A percentile compares a stretch with the other conserved stretches of the same genome.
Evolutionary conservation across 1,140 invertebrate species (phyloP).

Genomic region (Monomorium pharaonis): DNA sequence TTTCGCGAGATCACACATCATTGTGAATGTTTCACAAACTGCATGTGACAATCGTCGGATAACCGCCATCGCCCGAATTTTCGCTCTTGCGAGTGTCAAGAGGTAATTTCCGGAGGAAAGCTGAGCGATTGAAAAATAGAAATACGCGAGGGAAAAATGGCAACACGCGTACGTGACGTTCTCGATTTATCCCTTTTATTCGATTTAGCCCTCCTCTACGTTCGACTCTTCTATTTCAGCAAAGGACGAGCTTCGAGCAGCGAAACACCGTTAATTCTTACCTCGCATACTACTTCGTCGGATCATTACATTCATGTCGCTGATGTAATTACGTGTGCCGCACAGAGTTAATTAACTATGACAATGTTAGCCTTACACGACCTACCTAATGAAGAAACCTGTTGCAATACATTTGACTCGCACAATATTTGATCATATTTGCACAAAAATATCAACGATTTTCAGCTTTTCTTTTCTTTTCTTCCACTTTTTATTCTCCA

Average conservation of each 20-base stretch:
- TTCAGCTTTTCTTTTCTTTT: not conserved
- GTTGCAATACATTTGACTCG: not conserved
- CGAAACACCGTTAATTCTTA: not conserved
- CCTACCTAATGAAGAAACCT: not conserved
- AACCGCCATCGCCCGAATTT: not conserved
- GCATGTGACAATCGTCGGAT: not conserved
- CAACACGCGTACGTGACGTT: not conserved
- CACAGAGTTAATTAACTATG: not conserved
- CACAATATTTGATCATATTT: not conserved
- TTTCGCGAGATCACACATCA: conserved; percentile 10
- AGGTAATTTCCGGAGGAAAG: not conserved
- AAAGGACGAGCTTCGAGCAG: not conserved
- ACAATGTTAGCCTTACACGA: not conserved
- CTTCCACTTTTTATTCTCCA: not conserved
- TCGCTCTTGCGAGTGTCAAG: not conserved
- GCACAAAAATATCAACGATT: not conserved
- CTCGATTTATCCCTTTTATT: not conserved
- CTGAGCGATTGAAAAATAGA: not conserved
- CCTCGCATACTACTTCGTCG: not conserved
- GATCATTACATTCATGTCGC: not conserved
- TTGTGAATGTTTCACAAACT: not conserved
- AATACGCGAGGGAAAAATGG: not conserved
- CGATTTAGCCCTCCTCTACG: not conserved
- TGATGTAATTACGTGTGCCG: not conserved
- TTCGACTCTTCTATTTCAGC: not conserved